A percentile compares a stretch with the other conserved stretches of the same genome.
Evolutionary conservation across 2,113 vertebrate genomes (phyloP).

Genomic region (Urocynchramus pylzowi): DNA sequence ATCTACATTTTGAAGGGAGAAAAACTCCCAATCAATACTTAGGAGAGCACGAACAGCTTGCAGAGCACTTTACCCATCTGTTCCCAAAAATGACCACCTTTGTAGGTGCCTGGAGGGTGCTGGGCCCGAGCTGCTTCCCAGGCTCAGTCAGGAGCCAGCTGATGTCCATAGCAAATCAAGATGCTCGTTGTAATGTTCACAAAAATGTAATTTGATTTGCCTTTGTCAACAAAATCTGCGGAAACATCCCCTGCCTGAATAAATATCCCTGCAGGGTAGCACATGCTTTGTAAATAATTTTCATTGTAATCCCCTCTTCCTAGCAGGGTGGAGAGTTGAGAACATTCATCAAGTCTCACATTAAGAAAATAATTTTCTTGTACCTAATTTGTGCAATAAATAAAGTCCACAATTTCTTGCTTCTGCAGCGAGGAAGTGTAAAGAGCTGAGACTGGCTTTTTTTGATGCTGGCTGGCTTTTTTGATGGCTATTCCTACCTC

Average conservation of each 20-base stretch:
- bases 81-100: background rate
- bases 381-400: slow-evolving; percentile 69
- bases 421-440: background rate
- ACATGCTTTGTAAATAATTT: slow-evolving; percentile 72
- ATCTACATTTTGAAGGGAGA: background rate
- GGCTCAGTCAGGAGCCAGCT: background rate
- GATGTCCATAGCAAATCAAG: slow-evolving; percentile 41
- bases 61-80: background rate
- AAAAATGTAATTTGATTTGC: slow-evolving; percentile 64
- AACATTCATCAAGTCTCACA: slow-evolving; percentile 63
- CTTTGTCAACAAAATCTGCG: slow-evolving; percentile 65
- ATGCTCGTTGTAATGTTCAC: background rate
- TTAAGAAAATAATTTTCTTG: slow-evolving; percentile 54
- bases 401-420: slow-evolving; percentile 53
- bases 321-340: slow-evolving; percentile 43
- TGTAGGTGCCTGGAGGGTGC: slow-evolving; percentile 2
- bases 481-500: background rate
- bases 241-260: slow-evolving; percentile 54
- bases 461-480: background rate
- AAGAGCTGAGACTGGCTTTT: background rate
- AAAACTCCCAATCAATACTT: background rate
- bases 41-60: background rate
- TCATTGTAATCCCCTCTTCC: slow-evolving; percentile 58
- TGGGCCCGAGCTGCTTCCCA: slow-evolving; percentile 2
- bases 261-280: slow-evolving; percentile 66